Evolutionary conservation across 2,113 vertebrate species (phyloP), one percentile per base, ranked within the genome.

Genomic region (Melanotaenia duboulayi): DNA sequence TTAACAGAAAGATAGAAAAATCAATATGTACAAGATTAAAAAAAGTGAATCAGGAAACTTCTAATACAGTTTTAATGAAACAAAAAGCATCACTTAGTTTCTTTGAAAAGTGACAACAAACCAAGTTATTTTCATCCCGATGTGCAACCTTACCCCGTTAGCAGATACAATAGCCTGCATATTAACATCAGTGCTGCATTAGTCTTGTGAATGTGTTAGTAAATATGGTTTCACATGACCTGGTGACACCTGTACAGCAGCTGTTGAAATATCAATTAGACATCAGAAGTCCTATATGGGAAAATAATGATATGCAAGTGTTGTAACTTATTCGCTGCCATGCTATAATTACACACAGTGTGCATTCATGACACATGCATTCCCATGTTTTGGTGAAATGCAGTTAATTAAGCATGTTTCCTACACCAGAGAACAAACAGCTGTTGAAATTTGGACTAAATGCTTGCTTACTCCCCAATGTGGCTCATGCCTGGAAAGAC

Each of bases 371-470:
- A 87, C 89, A 87, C 85, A 87, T 89, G 85, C 79, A 86, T 88
- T 64, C 65, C 76, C 68, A 44, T 70, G 59, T 17, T 74, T 76
- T 77, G 67, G 54, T 64, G 79, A 86, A 87, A 90, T 78, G 65
- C 74, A 89, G 83, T 92, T 89, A 91, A 91, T 94, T 92, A 92
- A 88, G 90, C 75, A 82, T 89, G 86, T 92, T 87, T 64, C 59
- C 87, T 71, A 65, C 85, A 81, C 83, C 65, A 62, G 78, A 84
- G 83, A 87, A 86, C 82, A 65, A 91, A 85, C 93, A 93, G 92
- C 88, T 88, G 62, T 73, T 76, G 80, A 90, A 88, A 89, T 89
- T 92, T 89, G 82, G 86, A 91, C 88, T 88, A 87, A 92, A 85
- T 66, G 71, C 70, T 73, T 76, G 74, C 88, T 91, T 91, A 88